These are phyloP conservation scores for Cygnus atratus DNA, from an alignment of 2,113 vertebrate genomes.

Conservation along the genomic window DNA sequence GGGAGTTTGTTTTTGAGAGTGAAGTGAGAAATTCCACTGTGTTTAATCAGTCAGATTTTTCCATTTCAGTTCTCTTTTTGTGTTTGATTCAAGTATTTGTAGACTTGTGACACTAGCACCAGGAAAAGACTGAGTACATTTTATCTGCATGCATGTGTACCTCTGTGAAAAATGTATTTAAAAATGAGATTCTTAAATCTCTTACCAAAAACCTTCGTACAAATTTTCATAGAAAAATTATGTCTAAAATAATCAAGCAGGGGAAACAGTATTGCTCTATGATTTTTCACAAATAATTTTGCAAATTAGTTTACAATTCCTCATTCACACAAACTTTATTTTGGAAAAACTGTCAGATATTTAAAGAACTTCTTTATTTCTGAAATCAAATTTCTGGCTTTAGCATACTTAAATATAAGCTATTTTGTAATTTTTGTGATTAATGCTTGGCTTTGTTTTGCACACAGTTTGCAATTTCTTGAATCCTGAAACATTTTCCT, in stretches of 20 bases:
- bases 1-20: neutral
- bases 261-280: neutral
- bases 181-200: fast-evolving
- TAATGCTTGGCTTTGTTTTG: neutral
- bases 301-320: neutral
- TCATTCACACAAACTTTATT: neutral
- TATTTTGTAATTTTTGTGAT: neutral
- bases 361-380: neutral
- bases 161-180: neutral
- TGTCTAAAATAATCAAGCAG: neutral
- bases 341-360: neutral
- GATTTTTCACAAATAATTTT: neutral
- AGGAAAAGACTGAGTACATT: neutral
- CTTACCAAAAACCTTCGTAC: neutral
- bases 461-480: neutral
- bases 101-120: neutral
- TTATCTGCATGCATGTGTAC: neutral
- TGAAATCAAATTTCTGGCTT: neutral
- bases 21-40: neutral
- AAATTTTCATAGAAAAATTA: neutral
- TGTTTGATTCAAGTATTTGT: neutral
- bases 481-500: neutral
- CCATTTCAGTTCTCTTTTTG: neutral
- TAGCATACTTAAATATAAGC: neutral
- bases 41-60: neutral